Conservation (phyloP, 1,140 invertebrate species). For the Harpegnathos saltator region DNA sequence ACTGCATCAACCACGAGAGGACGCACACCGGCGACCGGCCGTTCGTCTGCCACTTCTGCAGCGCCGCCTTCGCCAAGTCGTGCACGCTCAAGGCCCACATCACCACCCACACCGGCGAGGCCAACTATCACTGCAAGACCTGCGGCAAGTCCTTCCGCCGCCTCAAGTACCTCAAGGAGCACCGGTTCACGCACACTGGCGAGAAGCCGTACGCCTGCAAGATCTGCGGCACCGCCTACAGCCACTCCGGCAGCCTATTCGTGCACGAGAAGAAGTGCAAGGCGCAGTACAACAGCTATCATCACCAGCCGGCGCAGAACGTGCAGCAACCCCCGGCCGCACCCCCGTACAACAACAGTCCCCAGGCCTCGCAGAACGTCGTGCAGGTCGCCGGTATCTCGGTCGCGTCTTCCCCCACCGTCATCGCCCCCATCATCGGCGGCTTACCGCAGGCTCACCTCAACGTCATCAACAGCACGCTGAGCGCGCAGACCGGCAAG, state of each 20-base stretch:
- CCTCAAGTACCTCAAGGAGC: constrained; percentile 86
- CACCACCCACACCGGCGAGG: constrained; percentile 83
- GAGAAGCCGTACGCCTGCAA: constrained; percentile 92
- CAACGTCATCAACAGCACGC: constrained; percentile 47
- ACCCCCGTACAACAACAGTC: background rate
- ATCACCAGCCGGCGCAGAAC: constrained; percentile 63
- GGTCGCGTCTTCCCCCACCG: constrained; percentile 46
- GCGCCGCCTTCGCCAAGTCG: constrained; percentile 82
- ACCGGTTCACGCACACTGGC: constrained; percentile 90
- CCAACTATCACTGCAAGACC: constrained; percentile 83
- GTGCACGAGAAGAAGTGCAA: constrained; percentile 83
- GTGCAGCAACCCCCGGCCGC: constrained; percentile 14
- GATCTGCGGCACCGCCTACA: constrained; percentile 87
- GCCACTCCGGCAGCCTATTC: constrained; percentile 82
- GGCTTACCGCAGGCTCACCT: constrained; percentile 68
- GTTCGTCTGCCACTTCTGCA: constrained; percentile 87
- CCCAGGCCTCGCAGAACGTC: constrained; percentile 38
- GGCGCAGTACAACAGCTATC: constrained; percentile 76
- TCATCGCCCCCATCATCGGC: constrained; percentile 64
- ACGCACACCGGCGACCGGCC: constrained; percentile 88
- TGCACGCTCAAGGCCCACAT: constrained; percentile 85
- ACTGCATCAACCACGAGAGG: constrained; percentile 87
- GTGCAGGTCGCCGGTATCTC: constrained; percentile 20
- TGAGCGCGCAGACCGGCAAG: constrained; percentile 71
- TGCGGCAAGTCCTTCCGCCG: constrained; percentile 87